Conservation (phyloP, 2,888 invertebrate species). For the Volucella inanis region DNA sequence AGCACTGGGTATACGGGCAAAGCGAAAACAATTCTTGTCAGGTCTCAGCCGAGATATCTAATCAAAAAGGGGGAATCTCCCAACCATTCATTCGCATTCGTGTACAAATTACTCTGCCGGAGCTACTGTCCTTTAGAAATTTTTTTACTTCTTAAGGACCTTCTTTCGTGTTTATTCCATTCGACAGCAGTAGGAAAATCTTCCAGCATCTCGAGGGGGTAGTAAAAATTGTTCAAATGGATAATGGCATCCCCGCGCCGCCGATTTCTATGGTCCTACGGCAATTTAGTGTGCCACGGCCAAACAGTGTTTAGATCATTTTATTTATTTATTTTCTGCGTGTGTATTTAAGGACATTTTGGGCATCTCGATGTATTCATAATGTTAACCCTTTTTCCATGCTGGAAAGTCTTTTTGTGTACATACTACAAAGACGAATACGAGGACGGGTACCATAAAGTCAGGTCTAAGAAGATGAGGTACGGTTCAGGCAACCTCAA, state of each 20-base stretch:
- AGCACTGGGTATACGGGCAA: not conserved
- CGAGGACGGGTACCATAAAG: slow-evolving; percentile 1
- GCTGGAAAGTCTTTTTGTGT: slow-evolving; percentile 31
- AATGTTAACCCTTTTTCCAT: slow-evolving; percentile 66
- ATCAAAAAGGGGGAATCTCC: slow-evolving; percentile 37
- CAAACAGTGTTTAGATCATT: slow-evolving; percentile 63
- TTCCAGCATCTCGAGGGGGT: slow-evolving; percentile 34
- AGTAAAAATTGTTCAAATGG: slow-evolving; percentile 58
- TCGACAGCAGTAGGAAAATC: not conserved
- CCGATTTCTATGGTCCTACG: slow-evolving; percentile 52
- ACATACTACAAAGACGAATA: not conserved
- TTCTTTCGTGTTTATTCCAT: not conserved
- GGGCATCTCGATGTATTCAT: slow-evolving; percentile 62
- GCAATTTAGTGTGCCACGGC: slow-evolving; percentile 43
- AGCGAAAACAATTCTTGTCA: slow-evolving; percentile 10
- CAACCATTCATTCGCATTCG: too few species aligned
- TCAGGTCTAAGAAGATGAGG: slow-evolving; percentile 3
- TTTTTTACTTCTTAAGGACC: slow-evolving; percentile 27
- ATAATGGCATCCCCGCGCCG: slow-evolving; percentile 19
- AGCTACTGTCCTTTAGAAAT: slow-evolving; percentile 49
- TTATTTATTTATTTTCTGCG: slow-evolving; percentile 65
- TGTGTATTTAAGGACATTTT: slow-evolving; percentile 58
- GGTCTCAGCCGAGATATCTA: slow-evolving; percentile 43
- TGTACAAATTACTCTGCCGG: not conserved
- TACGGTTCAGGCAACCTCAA: not conserved